A percentile compares a stretch with the other conserved stretches of the same genome.
These are phyloP conservation scores for Sebastes nivosus DNA, from an alignment of 2,797 vertebrate species.

Conservation along the genomic window DNA sequence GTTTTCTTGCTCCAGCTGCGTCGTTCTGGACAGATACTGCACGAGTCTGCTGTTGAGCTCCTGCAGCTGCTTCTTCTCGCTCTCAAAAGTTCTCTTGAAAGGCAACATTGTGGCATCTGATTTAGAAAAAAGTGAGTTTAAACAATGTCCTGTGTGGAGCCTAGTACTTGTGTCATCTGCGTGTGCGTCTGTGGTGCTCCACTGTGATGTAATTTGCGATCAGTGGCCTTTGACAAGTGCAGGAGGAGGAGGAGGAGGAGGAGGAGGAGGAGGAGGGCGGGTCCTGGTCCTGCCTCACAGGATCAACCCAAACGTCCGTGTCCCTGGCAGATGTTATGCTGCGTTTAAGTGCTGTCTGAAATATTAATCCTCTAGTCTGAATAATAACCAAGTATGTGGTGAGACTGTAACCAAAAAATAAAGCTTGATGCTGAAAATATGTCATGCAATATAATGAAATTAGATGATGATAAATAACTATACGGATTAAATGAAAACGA, in stretches of 20 bases:
- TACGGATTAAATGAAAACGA: too few species aligned
- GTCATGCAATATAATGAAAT: too few species aligned
- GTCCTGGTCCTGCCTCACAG: slow-evolving; percentile 46
- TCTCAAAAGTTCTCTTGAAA: slow-evolving; percentile 81
- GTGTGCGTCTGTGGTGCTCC: slow-evolving; percentile 19
- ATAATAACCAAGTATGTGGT: not conserved
- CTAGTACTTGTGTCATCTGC: slow-evolving; percentile 11
- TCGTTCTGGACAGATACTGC: slow-evolving; percentile 88
- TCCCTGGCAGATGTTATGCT: slow-evolving; percentile 63
- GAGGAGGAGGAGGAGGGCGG: slow-evolving; percentile 40
- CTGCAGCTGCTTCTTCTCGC: slow-evolving; percentile 90
- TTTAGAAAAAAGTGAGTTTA: not conserved
- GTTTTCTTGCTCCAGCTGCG: slow-evolving; percentile 93
- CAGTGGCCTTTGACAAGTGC: slow-evolving; percentile 76
- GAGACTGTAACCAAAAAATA: not conserved
- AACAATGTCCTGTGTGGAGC: not conserved
- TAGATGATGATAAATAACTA: too few species aligned
- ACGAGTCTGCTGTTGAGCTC: slow-evolving; percentile 90
- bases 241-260: slow-evolving; percentile 34
- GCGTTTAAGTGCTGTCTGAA: slow-evolving; percentile 42
- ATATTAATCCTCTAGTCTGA: not conserved
- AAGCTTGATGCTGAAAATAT: too few species aligned
- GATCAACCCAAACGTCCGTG: slow-evolving; percentile 45
- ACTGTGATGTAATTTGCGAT: slow-evolving; percentile 65
- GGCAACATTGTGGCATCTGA: slow-evolving; percentile 83